A percentile compares a stretch with the other conserved stretches of the same genome.
These are phyloP conservation scores for Cochlearius cochlearius DNA, from an alignment of 2,113 vertebrate species.

Conservation along the genomic window DNA sequence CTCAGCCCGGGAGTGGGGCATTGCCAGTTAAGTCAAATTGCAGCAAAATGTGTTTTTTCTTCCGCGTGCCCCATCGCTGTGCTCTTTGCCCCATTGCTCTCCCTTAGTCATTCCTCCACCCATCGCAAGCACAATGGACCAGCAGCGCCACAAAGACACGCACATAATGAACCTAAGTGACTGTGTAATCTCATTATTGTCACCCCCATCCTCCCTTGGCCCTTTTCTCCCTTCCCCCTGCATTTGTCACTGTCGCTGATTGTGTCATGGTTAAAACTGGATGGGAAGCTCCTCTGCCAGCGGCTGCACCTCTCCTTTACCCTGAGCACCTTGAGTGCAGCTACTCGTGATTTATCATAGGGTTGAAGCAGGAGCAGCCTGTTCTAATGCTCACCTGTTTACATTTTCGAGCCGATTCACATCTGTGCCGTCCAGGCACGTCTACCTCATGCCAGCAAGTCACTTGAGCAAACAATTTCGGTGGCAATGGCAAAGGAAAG, in stretches of 20 bases:
- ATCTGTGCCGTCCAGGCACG: background rate
- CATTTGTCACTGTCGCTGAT: background rate
- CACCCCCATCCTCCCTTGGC: conserved; percentile 19
- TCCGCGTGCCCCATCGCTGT: rapidly evolving
- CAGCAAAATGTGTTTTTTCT: background rate
- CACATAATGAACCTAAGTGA: conserved; percentile 35
- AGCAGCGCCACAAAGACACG: background rate
- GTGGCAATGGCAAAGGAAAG: background rate
- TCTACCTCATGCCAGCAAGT: background rate
- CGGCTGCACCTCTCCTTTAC: background rate
- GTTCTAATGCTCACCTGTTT: background rate
- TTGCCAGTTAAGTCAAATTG: background rate
- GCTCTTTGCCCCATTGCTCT: background rate
- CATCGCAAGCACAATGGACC: background rate
- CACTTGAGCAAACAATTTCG: background rate
- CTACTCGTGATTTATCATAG: background rate
- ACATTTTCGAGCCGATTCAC: background rate
- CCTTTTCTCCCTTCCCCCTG: background rate
- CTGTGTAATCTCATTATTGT: conserved; percentile 53
- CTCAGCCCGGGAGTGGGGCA: rapidly evolving
- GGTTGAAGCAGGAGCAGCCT: background rate
- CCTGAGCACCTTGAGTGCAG: background rate
- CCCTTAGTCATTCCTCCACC: background rate
- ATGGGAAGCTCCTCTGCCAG: background rate
- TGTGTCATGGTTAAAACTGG: conserved; percentile 18